Evolutionary conservation across 1,140 invertebrate genomes (phyloP).

Genomic region (Micrasema longulum): DNA sequence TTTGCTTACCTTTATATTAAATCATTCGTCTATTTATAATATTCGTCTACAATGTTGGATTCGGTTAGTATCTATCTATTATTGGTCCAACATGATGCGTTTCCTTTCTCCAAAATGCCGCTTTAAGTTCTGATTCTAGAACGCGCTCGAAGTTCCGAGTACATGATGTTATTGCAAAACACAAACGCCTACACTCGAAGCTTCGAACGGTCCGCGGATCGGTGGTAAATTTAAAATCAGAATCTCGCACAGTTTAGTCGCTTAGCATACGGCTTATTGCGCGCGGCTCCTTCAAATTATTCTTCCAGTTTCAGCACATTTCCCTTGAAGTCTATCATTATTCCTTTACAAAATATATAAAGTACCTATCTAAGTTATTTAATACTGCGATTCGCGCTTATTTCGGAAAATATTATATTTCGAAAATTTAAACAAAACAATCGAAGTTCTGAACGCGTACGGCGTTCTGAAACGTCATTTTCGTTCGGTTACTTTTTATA

Average conservation of each 20-base stretch:
- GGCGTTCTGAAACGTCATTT: slow-evolving; percentile 1
- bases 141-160: background rate
- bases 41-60: no score
- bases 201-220: slow-evolving; percentile 3
- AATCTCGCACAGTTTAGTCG: slow-evolving; percentile 13
- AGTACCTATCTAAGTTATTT: slow-evolving; percentile 4
- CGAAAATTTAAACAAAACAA: slow-evolving; percentile 4
- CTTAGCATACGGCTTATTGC: slow-evolving; percentile 1
- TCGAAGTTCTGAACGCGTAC: slow-evolving; percentile 2
- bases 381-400: slow-evolving; percentile 4
- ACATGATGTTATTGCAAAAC: background rate
- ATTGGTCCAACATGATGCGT: slow-evolving; percentile 8
- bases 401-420: slow-evolving; percentile 23
- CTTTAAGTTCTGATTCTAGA: slow-evolving; percentile 8
- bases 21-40: slow-evolving; percentile 35
- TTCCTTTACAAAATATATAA: no score
- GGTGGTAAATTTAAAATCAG: slow-evolving; percentile 25
- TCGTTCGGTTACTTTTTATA: background rate
- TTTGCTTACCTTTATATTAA: slow-evolving; percentile 10
- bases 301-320: no score
- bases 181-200: slow-evolving; percentile 1
- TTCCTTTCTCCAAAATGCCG: slow-evolving; percentile 24
- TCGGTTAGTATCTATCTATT: no score
- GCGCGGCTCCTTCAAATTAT: slow-evolving; percentile 1
- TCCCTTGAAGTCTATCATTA: no score